A percentile compares a stretch with the other conserved stretches of the same genome.
Conservation (phyloP, 1,140 invertebrate genomes). For the Leptopilina boulardi region DNA sequence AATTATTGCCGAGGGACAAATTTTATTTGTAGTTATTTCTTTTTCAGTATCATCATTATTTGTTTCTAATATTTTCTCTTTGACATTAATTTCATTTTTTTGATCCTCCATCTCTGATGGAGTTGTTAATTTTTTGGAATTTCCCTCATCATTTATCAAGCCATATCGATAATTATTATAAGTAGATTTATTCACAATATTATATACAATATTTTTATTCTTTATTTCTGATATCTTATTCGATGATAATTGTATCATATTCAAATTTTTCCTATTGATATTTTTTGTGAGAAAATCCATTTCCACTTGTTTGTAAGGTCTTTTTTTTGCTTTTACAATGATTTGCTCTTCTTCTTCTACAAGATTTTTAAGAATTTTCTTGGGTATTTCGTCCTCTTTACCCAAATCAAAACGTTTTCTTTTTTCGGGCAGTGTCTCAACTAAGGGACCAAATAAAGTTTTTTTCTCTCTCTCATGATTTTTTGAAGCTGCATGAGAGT, state of each 20-base stretch:
- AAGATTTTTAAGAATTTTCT: neutral
- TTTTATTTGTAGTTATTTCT: neutral
- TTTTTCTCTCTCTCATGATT: conserved; percentile 59
- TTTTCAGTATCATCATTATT: neutral
- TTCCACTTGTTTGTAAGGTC: neutral
- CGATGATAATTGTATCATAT: too few relatives aligned
- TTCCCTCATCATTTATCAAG: too few relatives aligned
- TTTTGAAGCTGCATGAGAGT: conserved; percentile 46
- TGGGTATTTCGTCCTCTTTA: neutral
- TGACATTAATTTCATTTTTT: neutral
- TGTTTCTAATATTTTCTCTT: neutral
- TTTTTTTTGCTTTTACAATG: neutral
- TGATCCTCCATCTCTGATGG: neutral
- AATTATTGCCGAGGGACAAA: conserved; percentile 19
- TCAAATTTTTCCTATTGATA: too few relatives aligned
- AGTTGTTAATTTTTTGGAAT: too few relatives aligned
- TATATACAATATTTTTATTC: too few relatives aligned
- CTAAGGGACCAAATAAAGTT: conserved; percentile 55
- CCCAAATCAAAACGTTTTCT: conserved; percentile 34
- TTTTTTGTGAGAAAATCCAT: neutral
- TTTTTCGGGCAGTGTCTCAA: conserved; percentile 60
- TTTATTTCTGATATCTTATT: too few relatives aligned
- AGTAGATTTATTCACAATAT: too few relatives aligned
- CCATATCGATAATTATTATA: too few relatives aligned
- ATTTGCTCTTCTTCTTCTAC: too few relatives aligned